Evolutionary conservation across 2,888 invertebrate species (phyloP), one percentile per base, ranked within the genome.

Genomic region (Andrena dorsata): DNA sequence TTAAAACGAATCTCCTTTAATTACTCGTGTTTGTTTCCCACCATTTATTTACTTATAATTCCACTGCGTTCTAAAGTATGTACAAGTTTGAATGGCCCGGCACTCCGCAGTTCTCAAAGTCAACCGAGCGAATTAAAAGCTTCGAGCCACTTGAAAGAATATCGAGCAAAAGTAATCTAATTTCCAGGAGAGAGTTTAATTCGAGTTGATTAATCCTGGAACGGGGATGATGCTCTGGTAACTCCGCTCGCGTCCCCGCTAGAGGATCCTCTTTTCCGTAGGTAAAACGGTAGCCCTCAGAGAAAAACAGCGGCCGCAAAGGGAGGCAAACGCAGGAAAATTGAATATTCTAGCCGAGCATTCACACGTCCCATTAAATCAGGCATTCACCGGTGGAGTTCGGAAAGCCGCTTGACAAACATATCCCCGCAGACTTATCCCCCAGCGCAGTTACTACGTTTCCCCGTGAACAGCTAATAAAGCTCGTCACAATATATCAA

Each of bases 351-450:
- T 13, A 60, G 10, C 28, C 13, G 77, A 66, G 35, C 51, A 60
- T 26, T 65, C 65, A 73, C 47, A 41, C 35, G 76, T 65, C 51
- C 49, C 58, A 75, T 78, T 78, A 78, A 75, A 75, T 75, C 76
- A 65, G 47, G 41, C 61, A 58, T 75, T 70, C 49, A 69, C 23
- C 30, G 26, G 20, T 8, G 20, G 41, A 51, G 76, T 75, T 61
- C 51, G 51, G 51, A 58, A 58, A 75, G 58, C 58, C 65, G 28
- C 28, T 61, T 23, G 76, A 75, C 65, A 61, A 77, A 77, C 65
- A 56, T 65, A 70, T 76, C 61, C 66, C 63, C 20, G 61, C 49
- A 68, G 63, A 76, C 63, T 78, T 78, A 56, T 63, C 30, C 76
- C 76, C 23, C 63, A 16, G 32, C 7, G 0, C 35, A 28, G 30